These are phyloP conservation scores for Lobophora halterata DNA, from an alignment of 2,888 invertebrate genomes.

Conservation along the genomic window DNA sequence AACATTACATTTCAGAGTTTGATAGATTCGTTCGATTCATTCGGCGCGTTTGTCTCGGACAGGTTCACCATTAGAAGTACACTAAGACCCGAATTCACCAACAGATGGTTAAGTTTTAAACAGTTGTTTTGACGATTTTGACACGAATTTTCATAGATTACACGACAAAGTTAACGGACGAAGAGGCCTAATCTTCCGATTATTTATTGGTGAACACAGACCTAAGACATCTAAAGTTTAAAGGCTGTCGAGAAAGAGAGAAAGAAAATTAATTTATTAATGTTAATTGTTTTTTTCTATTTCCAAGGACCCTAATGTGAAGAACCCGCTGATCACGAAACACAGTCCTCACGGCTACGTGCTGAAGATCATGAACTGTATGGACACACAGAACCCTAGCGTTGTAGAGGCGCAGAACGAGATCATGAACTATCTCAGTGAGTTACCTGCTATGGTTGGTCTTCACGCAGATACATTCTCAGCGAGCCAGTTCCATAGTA, in stretches of 20 bases:
- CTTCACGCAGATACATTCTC: not conserved
- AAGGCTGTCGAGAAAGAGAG: not conserved
- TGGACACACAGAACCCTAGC: conserved; percentile 86
- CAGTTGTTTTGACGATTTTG: no score
- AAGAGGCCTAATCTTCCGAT: no score
- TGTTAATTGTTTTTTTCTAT: not conserved
- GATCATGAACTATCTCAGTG: conserved; percentile 86
- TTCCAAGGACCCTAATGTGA: conserved; percentile 64
- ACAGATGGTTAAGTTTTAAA: no score
- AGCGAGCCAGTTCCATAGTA: no score
- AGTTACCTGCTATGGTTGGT: conserved; percentile 44
- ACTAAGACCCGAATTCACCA: no score
- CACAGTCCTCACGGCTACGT: conserved; percentile 85
- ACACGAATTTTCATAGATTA: no score
- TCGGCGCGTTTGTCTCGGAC: no score
- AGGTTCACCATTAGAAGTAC: no score
- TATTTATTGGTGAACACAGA: no score
- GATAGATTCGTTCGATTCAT: no score
- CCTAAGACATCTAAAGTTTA: not conserved
- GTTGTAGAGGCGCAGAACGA: conserved; percentile 89
- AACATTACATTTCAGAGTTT: no score
- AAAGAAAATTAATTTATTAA: not conserved
- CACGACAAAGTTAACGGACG: no score
- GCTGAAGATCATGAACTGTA: conserved; percentile 90
- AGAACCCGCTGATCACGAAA: conserved; percentile 81